Evolutionary conservation across 2,797 vertebrate genomes (phyloP), one percentile per base, ranked within the genome.

Genomic region (Carduelis carduelis): DNA sequence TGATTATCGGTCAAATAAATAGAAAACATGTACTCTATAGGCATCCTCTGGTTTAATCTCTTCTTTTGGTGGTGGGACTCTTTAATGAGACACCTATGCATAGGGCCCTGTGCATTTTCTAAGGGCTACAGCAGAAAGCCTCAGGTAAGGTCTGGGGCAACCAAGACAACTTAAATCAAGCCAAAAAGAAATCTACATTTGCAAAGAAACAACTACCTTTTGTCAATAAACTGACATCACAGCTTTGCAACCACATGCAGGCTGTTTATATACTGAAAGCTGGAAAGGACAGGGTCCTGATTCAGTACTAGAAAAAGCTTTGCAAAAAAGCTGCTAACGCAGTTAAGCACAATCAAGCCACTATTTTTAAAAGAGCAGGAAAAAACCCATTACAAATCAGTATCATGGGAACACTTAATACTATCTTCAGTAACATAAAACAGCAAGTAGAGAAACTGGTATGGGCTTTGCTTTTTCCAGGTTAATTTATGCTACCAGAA

Each of bases 1-100:
- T 15, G 2, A 52, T 87, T 43, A 43, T 43, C 41, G 4, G 41
- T 93, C 95, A 95, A 95, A 93, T 88, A 92, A 95, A 95, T 22
- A 89, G n/a, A 80, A 93, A 74, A 74, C 6, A 34, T 3, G 22
- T 39, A 57, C 22, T 84, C 15, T 56, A 24, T 39, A 28, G n/a
- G 6, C 61, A 91, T 64, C 30, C 72, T 88, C 74, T 19, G 15
- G 32, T 80, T 89, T 47, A 44, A 53, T 37, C 23, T 63, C 37
- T 57, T 83, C 14, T 32, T 30, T 37, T 55, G 79, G n/a, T 49
- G 28, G 39, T 30, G 27, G 46, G 35, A 74, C 27, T 79, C 39
- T 52, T 87, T 16, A 49, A 4, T 5, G 18, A 41, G 12, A 91
- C 11, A 72, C 1, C 41, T n/a, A 47, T 8, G 26, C 14, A 41